phyloP scores from a whole-genome alignment of 1,140 invertebrate species.

The Parasteatoda tepidariorum region DNA sequence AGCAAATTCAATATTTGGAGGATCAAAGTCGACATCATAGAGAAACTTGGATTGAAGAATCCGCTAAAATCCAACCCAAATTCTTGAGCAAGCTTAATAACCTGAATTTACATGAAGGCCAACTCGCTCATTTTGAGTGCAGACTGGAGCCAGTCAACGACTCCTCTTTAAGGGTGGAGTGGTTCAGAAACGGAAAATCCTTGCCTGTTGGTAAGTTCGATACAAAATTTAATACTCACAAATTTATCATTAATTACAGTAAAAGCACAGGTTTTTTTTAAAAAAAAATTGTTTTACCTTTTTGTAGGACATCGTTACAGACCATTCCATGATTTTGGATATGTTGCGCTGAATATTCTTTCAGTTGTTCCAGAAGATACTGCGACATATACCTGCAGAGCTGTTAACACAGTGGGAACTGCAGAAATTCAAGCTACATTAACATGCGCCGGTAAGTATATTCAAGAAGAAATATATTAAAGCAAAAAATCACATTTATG shows the following conservation, averaged over 20 bases:
- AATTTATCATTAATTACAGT: background rate
- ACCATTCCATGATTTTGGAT: constrained; percentile 95
- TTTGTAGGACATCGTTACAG: constrained; percentile 82
- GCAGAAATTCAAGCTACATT: constrained; percentile 75
- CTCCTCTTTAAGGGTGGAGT: constrained; percentile 91
- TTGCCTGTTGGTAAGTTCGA: constrained; percentile 80
- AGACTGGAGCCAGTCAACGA: constrained; percentile 97
- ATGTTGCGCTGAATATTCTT: constrained; percentile 91
- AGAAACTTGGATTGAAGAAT: constrained; percentile 84
- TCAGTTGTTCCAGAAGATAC: constrained; percentile 93
- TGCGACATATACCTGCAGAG: constrained; percentile 91
- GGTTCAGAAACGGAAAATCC: constrained; percentile 91
- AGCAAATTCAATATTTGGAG: constrained; percentile 92
- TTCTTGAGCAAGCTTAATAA: constrained; percentile 88
- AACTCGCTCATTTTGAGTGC: constrained; percentile 97
- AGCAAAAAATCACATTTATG: no score
- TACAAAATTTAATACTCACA: background rate
- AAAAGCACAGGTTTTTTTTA: background rate
- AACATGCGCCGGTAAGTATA: constrained; percentile 74
- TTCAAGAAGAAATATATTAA: no score
- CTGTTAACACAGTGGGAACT: constrained; percentile 88
- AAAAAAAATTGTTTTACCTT: background rate
- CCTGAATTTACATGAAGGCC: constrained; percentile 85
- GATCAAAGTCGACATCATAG: constrained; percentile 87
- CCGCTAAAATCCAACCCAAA: constrained; percentile 82